Evolutionary conservation across 2,113 vertebrate genomes (phyloP), one percentile per base, ranked within the genome.

Genomic region (Sterna hirundo): DNA sequence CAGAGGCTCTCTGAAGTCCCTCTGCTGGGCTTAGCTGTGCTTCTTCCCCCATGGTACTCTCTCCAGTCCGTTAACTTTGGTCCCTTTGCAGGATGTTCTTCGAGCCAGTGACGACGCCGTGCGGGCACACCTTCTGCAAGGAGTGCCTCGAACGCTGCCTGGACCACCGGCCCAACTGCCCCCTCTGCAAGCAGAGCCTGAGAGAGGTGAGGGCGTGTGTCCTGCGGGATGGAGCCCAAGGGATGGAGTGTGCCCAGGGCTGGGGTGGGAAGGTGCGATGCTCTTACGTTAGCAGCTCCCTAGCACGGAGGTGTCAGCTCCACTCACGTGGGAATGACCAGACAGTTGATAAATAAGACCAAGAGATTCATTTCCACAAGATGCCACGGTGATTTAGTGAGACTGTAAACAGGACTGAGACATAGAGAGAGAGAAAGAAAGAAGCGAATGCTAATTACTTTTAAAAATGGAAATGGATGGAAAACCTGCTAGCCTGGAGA

Each of bases 121-220:
- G 99, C 61, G 99, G 99, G 18, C 99, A 99, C 97, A 99, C 98
- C 44, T 99, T 99, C 98, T 99, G 99, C 94, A 99, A 98, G 94
- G 99, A 98, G 97, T 99, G 99, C 95, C 97, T 99, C 0, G 98
- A 99, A 51, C 98, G 99, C 92, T 99, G 99, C 96, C 97, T 99
- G 92, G 99, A 99, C 97, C 99, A 99, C 96, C 98, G 98, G 74
- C 98, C 99, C 32, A 98, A 97, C 96, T 99, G 99, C 87, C 99
- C 99, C 12, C 99, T 99, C 93, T 99, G 99, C 97, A 99, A 99
- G 72, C 99, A 99, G 95, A 98, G 98, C n/a, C 97, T 99, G 68
- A 98, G 98, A 90, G 98, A 99, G 98, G 99, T 99, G 96, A 94
- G 95, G 52, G 15, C 25, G 6, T 0, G 4, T 4, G 3, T 44